A percentile compares a stretch with the other conserved stretches of the same genome.
These are phyloP conservation scores for Rhinoraja longicauda DNA, from an alignment of 2,797 vertebrate species.

Conservation along the genomic window DNA sequence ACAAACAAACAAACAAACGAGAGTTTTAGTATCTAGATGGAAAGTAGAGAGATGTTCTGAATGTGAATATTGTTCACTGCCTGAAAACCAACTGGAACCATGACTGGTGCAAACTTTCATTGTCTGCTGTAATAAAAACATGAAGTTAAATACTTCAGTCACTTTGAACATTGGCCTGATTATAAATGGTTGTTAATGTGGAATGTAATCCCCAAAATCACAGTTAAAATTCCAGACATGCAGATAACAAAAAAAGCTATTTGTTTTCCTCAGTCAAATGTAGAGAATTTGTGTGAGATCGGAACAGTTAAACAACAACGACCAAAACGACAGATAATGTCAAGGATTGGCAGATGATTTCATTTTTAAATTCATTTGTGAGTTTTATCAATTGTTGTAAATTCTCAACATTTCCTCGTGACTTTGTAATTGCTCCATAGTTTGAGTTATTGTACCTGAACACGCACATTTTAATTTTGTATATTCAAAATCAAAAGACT, in stretches of 20 bases:
- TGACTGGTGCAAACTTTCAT: neutral
- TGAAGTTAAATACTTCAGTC: neutral
- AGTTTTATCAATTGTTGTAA: neutral
- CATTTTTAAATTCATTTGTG: neutral
- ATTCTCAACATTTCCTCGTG: neutral
- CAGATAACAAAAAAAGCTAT: neutral
- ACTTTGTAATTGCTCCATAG: neutral
- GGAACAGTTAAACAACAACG: neutral
- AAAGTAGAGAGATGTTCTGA: neutral
- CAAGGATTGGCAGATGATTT: neutral
- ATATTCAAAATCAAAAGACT: neutral
- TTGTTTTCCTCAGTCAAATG: neutral
- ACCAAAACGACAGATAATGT: too few relatives aligned
- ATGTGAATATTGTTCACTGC: too few relatives aligned
- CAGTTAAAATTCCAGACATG: conserved; percentile 16
- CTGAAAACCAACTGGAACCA: too few relatives aligned
- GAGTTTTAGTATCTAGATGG: too few relatives aligned
- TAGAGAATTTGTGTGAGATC: neutral
- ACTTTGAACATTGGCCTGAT: neutral
- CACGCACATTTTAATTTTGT: neutral
- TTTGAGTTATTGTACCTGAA: neutral
- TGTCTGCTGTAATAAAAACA: neutral
- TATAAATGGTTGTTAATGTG: neutral
- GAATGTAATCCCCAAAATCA: conserved; percentile 24
- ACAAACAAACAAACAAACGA: too few relatives aligned